Percentiles rank a stretch among this genome's conserved stretches.
phyloP scores from a whole-genome alignment of 2,888 invertebrate species.

The Agrotis exclamationis region DNA sequence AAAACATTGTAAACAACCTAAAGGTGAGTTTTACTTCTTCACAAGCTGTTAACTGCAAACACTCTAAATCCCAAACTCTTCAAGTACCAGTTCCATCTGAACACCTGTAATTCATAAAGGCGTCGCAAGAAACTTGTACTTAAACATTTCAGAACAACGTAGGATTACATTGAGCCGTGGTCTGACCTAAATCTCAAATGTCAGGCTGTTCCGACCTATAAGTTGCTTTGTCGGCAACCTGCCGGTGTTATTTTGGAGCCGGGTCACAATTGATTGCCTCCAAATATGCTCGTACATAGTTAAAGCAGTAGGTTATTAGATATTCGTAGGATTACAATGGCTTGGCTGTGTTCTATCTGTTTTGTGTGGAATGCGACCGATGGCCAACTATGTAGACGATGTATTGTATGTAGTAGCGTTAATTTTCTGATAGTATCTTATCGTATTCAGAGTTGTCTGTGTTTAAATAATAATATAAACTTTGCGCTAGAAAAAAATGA shows the following conservation, averaged over 20 bases:
- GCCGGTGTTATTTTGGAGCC: slow-evolving; percentile 56
- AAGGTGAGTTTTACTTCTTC: slow-evolving; percentile 1
- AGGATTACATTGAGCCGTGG: slow-evolving; percentile 69
- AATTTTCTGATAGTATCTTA: background rate
- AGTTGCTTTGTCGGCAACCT: slow-evolving; percentile 54
- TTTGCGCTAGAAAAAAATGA: background rate
- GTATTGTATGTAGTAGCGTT: background rate
- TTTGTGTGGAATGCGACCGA: slow-evolving; percentile 13
- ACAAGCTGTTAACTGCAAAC: slow-evolving; percentile 20
- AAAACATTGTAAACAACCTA: background rate
- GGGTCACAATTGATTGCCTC: slow-evolving; percentile 59
- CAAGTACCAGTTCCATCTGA: slow-evolving; percentile 19
- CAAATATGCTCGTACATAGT: slow-evolving; percentile 51
- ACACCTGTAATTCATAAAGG: slow-evolving; percentile 47
- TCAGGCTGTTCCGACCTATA: slow-evolving; percentile 67
- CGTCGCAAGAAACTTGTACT: slow-evolving; percentile 59
- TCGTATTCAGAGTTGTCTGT: background rate
- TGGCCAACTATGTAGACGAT: background rate
- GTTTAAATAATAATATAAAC: background rate
- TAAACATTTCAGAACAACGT: slow-evolving; percentile 67
- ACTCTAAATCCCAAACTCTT: slow-evolving; percentile 39
- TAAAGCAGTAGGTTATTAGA: slow-evolving; percentile 31
- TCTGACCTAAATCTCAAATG: slow-evolving; percentile 77
- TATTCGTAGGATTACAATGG: slow-evolving; percentile 49
- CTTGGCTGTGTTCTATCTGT: slow-evolving; percentile 14